phyloP scores from a whole-genome alignment of 2,888 invertebrate genomes.

The Drosophila subquinaria region DNA sequence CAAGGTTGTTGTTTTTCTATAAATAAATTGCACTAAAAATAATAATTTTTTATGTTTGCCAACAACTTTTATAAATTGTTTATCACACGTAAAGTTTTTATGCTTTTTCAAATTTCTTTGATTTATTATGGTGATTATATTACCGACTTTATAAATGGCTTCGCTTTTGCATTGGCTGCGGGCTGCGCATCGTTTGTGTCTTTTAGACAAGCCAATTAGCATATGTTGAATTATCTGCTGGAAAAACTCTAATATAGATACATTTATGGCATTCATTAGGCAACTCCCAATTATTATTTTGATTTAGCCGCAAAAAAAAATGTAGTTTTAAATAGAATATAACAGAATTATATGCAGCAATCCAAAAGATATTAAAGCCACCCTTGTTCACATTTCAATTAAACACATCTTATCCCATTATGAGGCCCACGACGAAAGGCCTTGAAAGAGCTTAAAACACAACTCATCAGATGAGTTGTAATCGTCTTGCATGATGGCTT shows the following conservation, averaged over 20 bases:
- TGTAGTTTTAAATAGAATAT: not conserved
- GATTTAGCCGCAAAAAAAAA: not conserved
- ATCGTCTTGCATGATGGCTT: conserved; percentile 31
- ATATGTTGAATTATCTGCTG: conserved; percentile 30
- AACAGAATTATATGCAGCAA: not conserved
- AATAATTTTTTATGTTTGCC: conserved; percentile 31
- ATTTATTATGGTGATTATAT: conserved; percentile 57
- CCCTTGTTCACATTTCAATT: conserved; percentile 36
- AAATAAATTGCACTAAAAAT: conserved; percentile 27
- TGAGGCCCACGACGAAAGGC: conserved; percentile 21
- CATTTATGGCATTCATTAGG: conserved; percentile 10
- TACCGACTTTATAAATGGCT: conserved; percentile 20
- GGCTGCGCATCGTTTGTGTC: conserved; percentile 19
- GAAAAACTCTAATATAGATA: conserved; percentile 4
- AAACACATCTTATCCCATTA: conserved; percentile 48
- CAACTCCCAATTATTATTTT: not conserved
- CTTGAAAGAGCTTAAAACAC: conserved; percentile 47
- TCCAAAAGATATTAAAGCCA: conserved; percentile 30
- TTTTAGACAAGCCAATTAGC: conserved; percentile 33
- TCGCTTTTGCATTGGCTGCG: conserved; percentile 16
- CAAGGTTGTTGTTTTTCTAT: conserved; percentile 19
- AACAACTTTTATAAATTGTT: conserved; percentile 37
- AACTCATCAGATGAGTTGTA: conserved; percentile 19
- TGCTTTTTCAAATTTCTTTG: conserved; percentile 51
- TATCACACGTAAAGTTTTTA: conserved; percentile 29